Conservation (phyloP, 2,797 vertebrate species). For the Ctenopoma kingsleyae region DNA sequence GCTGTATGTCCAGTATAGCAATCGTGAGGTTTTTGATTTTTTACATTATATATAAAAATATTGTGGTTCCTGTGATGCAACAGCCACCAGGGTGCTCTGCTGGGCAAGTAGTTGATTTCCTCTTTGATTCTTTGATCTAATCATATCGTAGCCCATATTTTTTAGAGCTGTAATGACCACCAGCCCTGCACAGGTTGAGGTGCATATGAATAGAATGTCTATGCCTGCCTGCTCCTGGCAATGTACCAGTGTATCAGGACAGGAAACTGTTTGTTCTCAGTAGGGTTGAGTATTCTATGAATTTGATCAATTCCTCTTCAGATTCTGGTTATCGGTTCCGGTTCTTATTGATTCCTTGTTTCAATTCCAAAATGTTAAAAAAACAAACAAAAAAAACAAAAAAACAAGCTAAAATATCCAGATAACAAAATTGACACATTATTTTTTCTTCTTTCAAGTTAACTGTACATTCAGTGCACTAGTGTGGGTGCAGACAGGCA, state of each 20-base stretch:
- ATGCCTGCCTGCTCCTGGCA: conserved; percentile 20
- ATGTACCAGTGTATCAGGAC: conserved; percentile 12
- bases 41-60: conserved; percentile 27
- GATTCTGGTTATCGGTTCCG: no score
- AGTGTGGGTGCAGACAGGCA: no score
- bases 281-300: no score
- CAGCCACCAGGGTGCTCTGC: conserved; percentile 17
- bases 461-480: no score
- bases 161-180: conserved; percentile 46
- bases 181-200: conserved; percentile 24
- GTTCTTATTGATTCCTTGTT: no score
- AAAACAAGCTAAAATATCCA: no score
- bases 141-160: conserved; percentile 42
- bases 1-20: neutral
- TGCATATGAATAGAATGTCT: conserved; percentile 19
- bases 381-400: no score
- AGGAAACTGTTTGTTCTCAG: conserved; percentile 24
- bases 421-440: no score
- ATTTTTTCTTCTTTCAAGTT: no score
- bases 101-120: conserved; percentile 30
- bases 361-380: no score
- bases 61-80: conserved; percentile 18
- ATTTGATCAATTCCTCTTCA: no score
- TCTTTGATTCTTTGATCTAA: conserved; percentile 45
- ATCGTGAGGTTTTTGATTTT: conserved; percentile 8